A percentile compares a stretch with the other conserved stretches of the same genome.
phyloP scores from a whole-genome alignment of 1,140 invertebrate genomes.

The Mya arenaria region DNA sequence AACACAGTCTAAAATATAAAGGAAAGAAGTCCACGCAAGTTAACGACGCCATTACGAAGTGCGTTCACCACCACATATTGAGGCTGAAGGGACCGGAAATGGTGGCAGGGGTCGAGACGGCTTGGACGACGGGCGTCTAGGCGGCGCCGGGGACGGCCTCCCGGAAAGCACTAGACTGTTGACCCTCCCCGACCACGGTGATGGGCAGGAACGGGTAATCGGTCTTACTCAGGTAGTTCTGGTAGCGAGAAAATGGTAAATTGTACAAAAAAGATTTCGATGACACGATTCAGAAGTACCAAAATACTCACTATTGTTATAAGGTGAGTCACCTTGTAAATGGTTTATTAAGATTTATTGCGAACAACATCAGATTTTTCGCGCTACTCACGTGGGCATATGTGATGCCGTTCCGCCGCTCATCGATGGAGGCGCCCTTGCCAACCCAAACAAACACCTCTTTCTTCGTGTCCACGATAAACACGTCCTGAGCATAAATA shows the following conservation, averaged over 20 bases:
- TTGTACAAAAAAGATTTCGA: neutral
- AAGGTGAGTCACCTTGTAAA: neutral
- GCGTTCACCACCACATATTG: no score
- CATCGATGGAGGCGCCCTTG: conserved; percentile 28
- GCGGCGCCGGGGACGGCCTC: neutral
- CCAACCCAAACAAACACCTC: conserved; percentile 41
- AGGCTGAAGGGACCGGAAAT: no score
- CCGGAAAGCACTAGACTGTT: neutral
- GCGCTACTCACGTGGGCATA: conserved; percentile 41
- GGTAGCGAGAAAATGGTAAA: neutral
- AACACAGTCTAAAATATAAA: no score
- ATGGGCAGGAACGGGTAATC: conserved; percentile 11
- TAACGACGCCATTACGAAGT: no score
- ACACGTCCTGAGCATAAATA: conserved; percentile 39
- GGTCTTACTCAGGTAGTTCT: conserved; percentile 32
- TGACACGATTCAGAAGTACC: neutral
- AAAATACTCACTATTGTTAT: neutral
- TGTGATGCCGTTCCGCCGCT: neutral
- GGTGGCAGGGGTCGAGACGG: no score
- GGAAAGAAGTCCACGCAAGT: no score
- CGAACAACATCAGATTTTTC: neutral
- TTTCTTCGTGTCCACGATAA: conserved; percentile 7
- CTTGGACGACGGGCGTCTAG: neutral
- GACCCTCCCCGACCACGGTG: neutral
- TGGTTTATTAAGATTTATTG: neutral